Evolutionary conservation across 2,797 vertebrate genomes (phyloP).

Genomic region (Semaprochilodus insignis): DNA sequence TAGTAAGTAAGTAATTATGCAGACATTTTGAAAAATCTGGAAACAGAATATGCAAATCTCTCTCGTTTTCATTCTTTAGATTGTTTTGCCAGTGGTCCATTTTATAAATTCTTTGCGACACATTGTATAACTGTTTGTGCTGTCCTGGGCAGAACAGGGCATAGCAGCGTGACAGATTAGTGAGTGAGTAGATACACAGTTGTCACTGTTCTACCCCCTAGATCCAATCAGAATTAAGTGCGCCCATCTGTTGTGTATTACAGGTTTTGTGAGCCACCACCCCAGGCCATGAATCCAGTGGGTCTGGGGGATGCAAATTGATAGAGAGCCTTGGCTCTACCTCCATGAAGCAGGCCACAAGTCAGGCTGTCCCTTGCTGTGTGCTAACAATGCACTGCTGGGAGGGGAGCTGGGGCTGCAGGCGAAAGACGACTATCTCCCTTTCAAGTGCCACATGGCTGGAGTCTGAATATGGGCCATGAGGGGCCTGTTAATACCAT

Average conservation of each 20-base stretch:
- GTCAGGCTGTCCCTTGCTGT: constrained; percentile 86
- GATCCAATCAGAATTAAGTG: constrained; percentile 84
- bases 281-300: constrained; percentile 78
- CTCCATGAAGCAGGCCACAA: constrained; percentile 78
- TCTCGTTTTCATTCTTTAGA: not conserved
- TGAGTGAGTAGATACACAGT: constrained; percentile 38
- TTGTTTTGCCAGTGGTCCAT: not conserved
- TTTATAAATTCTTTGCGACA: not conserved
- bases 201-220: constrained; percentile 66
- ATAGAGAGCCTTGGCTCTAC: constrained; percentile 78
- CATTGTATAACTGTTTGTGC: constrained; percentile 29
- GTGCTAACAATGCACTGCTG: constrained; percentile 86
- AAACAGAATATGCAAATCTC: not conserved
- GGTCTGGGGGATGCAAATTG: constrained; percentile 81
- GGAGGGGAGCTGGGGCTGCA: constrained; percentile 64
- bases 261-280: constrained; percentile 69
- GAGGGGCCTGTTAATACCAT: constrained; percentile 84
- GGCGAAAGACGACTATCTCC: constrained; percentile 77
- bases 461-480: constrained; percentile 83
- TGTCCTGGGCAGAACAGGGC: constrained; percentile 18
- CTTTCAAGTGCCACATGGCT: constrained; percentile 90
- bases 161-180: constrained; percentile 33
- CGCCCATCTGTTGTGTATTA: constrained; percentile 88
- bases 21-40: too few species aligned
- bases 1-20: too few species aligned